Evolutionary conservation across 2,113 vertebrate species (phyloP).

Genomic region (Eurypyga helias): DNA sequence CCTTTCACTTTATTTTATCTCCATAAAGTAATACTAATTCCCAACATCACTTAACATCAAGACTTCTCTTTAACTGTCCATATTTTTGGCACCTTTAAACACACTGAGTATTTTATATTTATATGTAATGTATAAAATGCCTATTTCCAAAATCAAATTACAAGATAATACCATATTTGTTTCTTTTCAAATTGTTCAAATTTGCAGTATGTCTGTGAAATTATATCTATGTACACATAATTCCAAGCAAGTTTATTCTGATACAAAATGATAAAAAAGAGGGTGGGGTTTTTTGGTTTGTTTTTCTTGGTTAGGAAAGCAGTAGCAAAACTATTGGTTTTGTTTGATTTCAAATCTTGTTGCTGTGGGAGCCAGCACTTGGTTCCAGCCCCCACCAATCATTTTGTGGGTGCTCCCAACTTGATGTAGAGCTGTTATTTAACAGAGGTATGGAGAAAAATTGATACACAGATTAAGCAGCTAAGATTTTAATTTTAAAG

Average conservation of each 20-base stretch:
- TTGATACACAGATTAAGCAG: background rate
- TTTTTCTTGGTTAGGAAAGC: background rate
- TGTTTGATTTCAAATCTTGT: background rate
- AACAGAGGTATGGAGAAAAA: background rate
- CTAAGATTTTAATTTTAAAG: background rate
- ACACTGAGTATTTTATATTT: background rate
- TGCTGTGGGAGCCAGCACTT: background rate
- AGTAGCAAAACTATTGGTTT: background rate
- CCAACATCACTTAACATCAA: background rate
- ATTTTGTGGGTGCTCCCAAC: background rate
- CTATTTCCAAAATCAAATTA: background rate
- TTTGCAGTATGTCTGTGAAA: background rate
- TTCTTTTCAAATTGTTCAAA: background rate
- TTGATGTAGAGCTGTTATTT: background rate
- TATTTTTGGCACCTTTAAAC: background rate
- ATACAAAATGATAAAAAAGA: background rate
- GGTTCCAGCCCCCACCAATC: background rate
- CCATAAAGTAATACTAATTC: background rate
- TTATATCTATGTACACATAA: background rate
- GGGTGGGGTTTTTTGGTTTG: background rate
- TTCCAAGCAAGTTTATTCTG: background rate
- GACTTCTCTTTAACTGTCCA: background rate
- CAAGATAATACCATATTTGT: background rate
- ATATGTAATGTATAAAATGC: background rate
- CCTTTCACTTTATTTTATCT: background rate